A percentile compares a stretch with the other conserved stretches of the same genome.
These are phyloP conservation scores for Sebastes taczanowskii DNA, from an alignment of 2,797 vertebrate species.

Conservation along the genomic window DNA sequence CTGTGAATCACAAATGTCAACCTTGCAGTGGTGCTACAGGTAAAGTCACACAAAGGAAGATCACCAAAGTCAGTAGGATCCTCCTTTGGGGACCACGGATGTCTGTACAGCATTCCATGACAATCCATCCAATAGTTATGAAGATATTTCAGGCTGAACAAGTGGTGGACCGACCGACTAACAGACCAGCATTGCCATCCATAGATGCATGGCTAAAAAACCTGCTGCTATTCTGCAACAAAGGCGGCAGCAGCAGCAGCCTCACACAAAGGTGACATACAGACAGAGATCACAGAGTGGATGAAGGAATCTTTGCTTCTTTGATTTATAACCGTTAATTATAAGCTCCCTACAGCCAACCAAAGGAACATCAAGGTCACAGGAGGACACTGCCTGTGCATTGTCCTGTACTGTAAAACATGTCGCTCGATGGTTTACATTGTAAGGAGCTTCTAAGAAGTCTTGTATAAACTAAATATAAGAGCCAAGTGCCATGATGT, in stretches of 20 bases:
- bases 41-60: neutral
- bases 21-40: neutral
- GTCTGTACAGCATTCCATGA: neutral
- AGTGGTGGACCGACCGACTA: neutral
- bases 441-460: neutral
- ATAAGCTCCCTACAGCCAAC: neutral
- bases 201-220: neutral
- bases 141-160: neutral
- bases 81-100: neutral
- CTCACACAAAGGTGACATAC: neutral
- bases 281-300: neutral
- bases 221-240: neutral
- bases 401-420: neutral
- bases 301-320: neutral
- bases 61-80: neutral
- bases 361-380: neutral
- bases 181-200: neutral
- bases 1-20: no score
- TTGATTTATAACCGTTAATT: neutral
- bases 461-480: constrained; percentile 3
- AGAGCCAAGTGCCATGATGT: neutral
- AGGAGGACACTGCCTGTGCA: neutral
- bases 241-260: neutral
- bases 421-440: neutral
- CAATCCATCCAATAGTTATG: neutral